Evolutionary conservation across 23 tunicate species (phyloP).

Genomic region (Ciona savignyi): DNA sequence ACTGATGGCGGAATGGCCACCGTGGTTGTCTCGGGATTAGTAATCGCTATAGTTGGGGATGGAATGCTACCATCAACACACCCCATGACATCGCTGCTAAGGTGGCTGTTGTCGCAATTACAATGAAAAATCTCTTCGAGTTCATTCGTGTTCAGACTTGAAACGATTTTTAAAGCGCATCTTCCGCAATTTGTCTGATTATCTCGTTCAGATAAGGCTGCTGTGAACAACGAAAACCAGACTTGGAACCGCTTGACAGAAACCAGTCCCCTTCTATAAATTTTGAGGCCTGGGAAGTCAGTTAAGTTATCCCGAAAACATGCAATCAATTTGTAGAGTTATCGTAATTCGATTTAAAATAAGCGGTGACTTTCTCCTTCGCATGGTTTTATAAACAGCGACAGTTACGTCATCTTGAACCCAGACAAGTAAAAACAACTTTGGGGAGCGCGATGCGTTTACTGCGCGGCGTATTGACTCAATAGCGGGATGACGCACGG

Average conservation of each 20-base stretch:
- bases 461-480: constrained; percentile 1
- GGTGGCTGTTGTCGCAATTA: too few species aligned
- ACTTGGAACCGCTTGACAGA: neutral
- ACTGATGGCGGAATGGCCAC: neutral
- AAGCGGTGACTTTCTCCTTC: neutral
- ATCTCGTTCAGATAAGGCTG: neutral
- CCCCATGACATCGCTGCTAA: too few species aligned
- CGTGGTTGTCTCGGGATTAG: neutral
- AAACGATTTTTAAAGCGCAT: too few species aligned
- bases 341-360: too few species aligned
- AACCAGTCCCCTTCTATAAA: neutral
- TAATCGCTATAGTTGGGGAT: neutral
- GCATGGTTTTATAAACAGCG: neutral
- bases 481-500: neutral
- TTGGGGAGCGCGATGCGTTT: neutral
- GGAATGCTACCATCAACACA: too few species aligned
- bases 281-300: neutral
- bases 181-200: neutral
- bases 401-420: neutral
- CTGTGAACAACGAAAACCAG: neutral
- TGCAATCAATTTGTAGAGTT: neutral
- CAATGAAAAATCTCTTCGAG: too few species aligned
- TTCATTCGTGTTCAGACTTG: neutral
- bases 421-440: neutral
- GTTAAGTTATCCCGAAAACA: neutral